A percentile compares a stretch with the other conserved stretches of the same genome.
Conservation (phyloP, 2,888 invertebrate genomes). For the Ellobium chinense region DNA sequence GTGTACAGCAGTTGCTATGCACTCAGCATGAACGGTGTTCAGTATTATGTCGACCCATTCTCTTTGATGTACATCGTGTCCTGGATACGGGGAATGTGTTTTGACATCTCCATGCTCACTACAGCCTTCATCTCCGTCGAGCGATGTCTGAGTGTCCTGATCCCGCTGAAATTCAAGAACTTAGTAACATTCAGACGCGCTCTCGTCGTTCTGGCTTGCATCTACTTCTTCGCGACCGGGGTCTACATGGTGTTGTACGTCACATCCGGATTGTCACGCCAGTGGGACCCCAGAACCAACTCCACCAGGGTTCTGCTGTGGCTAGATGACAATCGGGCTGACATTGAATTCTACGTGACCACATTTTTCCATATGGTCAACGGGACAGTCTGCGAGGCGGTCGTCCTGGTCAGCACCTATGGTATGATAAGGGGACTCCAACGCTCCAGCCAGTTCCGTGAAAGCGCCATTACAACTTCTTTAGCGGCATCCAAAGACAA, state of each 20-base stretch:
- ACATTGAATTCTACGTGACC: not conserved
- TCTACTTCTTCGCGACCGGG: not conserved
- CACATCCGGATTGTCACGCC: not conserved
- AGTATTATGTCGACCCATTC: constrained; percentile 1
- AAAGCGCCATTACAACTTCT: not conserved
- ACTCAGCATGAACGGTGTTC: not conserved
- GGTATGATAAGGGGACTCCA: constrained; percentile 14
- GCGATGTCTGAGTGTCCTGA: constrained; percentile 9
- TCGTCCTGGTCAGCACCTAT: not conserved
- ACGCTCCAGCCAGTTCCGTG: not conserved
- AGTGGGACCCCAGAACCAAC: not conserved
- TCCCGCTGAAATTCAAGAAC: constrained; percentile 16
- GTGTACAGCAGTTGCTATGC: not conserved
- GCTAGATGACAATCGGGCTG: not conserved
- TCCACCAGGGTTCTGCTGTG: not conserved
- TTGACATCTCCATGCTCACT: constrained; percentile 17
- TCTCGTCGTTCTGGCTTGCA: not conserved
- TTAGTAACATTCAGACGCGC: constrained; percentile 2
- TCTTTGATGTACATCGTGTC: not conserved
- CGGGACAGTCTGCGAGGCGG: constrained; percentile 4
- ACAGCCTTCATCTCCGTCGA: constrained; percentile 24
- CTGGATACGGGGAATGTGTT: constrained; percentile 11
- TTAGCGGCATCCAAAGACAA: not conserved
- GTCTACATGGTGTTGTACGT: not conserved
- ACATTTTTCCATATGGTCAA: not conserved